Evolutionary conservation across 2,888 invertebrate species (phyloP).

Genomic region (Priocnemis perturbator): DNA sequence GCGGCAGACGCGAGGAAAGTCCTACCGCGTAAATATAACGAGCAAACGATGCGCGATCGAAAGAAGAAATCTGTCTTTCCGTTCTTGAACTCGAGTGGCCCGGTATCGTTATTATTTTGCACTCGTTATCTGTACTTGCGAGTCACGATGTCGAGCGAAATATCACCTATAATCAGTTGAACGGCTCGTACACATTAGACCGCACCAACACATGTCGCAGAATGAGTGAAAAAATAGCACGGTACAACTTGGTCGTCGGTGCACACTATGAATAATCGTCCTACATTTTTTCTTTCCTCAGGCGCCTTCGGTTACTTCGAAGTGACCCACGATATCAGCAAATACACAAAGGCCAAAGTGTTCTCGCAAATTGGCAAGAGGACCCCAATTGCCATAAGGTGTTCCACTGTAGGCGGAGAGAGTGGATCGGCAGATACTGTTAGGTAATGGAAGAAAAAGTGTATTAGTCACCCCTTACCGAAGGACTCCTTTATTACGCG

Average conservation of each 20-base stretch:
- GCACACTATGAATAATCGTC: too few species aligned
- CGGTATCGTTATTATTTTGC: too few species aligned
- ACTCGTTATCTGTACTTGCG: too few species aligned
- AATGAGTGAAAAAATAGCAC: neutral
- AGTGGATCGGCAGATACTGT: conserved; percentile 93
- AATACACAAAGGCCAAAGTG: conserved; percentile 87
- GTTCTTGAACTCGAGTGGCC: too few species aligned
- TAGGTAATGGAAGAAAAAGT: conserved; percentile 59
- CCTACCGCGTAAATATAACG: too few species aligned
- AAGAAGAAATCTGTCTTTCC: conserved; percentile 1
- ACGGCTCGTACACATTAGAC: too few species aligned
- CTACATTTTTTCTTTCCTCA: neutral
- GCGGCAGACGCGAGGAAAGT: too few species aligned
- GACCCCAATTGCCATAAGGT: conserved; percentile 87
- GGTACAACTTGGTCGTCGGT: neutral
- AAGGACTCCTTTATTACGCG: too few species aligned
- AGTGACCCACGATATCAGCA: conserved; percentile 89
- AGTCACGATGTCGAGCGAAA: too few species aligned
- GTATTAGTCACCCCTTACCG: too few species aligned
- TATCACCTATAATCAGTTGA: too few species aligned
- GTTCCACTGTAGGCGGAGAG: conserved; percentile 93
- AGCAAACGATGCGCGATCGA: neutral
- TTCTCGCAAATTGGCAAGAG: conserved; percentile 87
- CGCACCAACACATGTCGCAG: too few species aligned
- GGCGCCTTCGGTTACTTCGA: conserved; percentile 92